These are phyloP conservation scores for Clivina fossor DNA, from an alignment of 2,888 invertebrate genomes.

Conservation along the genomic window DNA sequence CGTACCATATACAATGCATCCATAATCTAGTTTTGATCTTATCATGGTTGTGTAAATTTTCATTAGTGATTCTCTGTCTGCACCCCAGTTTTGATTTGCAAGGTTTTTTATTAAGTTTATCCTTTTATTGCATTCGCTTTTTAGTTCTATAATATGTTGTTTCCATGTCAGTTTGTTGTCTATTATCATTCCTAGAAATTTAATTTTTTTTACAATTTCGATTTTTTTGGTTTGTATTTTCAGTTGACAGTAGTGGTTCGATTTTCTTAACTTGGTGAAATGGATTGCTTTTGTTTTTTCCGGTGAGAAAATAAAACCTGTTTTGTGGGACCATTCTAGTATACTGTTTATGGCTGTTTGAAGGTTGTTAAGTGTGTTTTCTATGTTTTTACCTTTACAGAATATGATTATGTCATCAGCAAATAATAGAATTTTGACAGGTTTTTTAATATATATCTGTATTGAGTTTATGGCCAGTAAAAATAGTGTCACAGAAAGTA, in stretches of 20 bases:
- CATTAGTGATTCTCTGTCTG: neutral
- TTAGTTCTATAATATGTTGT: slow-evolving; percentile 10
- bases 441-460: neutral
- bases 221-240: neutral
- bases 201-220: neutral
- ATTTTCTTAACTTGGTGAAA: slow-evolving; percentile 2
- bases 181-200: slow-evolving; percentile 7
- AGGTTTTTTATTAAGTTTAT: slow-evolving; percentile 32
- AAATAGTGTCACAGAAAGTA: slow-evolving; percentile 1
- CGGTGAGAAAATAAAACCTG: slow-evolving; percentile 4
- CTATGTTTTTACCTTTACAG: slow-evolving; percentile 1
- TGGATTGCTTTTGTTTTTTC: slow-evolving; percentile 12
- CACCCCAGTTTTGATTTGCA: slow-evolving; percentile 19
- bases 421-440: slow-evolving; percentile 4
- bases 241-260: neutral
- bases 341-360: neutral
- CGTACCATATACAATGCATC: slow-evolving; percentile 24
- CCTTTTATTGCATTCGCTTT: slow-evolving; percentile 7
- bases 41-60: slow-evolving; percentile 33
- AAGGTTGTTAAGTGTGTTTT: neutral
- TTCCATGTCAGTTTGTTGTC: slow-evolving; percentile 13
- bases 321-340: neutral
- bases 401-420: slow-evolving; percentile 3
- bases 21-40: slow-evolving; percentile 34
- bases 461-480: slow-evolving; percentile 6